phyloP scores from a whole-genome alignment of 2,888 invertebrate genomes.

The Hoplodrina ambigua region DNA sequence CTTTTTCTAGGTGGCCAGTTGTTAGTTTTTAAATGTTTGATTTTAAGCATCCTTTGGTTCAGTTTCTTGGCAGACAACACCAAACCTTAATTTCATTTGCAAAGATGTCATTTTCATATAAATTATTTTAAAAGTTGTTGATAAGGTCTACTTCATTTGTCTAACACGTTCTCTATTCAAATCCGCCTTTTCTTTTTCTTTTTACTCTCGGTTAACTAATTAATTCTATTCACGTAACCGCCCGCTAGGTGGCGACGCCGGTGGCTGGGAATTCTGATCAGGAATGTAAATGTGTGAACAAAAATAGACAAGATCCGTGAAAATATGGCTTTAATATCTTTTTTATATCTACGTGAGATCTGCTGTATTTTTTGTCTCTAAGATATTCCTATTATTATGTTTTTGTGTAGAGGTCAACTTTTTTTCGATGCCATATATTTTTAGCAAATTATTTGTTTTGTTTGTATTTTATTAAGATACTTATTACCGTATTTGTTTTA shows the following conservation, averaged over 20 bases:
- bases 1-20: no score
- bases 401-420: not conserved
- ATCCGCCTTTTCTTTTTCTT: not conserved
- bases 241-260: not conserved
- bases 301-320: conserved; percentile 21
- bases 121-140: no score
- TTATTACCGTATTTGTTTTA: no score
- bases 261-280: conserved; percentile 13
- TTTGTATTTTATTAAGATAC: no score
- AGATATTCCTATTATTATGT: not conserved
- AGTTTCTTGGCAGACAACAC: no score
- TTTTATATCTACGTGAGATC: conserved; percentile 4
- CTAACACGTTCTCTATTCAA: not conserved
- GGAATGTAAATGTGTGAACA: conserved; percentile 25
- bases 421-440: no score
- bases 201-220: conserved; percentile 10
- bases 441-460: no score
- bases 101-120: no score
- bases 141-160: not conserved
- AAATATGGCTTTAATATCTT: conserved; percentile 18
- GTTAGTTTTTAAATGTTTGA: no score
- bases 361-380: not conserved
- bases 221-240: not conserved
- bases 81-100: no score
- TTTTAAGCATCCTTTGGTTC: no score